Conservation (phyloP, 2,113 vertebrate species). For the Numenius arquata region DNA sequence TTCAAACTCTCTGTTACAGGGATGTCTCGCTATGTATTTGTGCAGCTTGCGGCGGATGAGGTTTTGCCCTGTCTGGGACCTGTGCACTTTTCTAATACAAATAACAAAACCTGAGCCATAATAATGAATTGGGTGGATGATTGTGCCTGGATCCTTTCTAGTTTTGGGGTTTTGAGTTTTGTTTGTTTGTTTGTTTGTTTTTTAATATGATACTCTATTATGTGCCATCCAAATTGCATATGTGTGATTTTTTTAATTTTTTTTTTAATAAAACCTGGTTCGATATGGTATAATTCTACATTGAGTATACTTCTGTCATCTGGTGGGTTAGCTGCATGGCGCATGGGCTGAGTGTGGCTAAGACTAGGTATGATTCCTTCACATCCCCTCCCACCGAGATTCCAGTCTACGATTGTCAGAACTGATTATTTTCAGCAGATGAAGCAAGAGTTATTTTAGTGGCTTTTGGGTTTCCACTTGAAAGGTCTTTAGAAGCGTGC, state of each 20-base stretch:
- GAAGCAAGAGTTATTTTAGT: slow-evolving; percentile 49
- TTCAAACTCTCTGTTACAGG: not conserved
- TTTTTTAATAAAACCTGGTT: not conserved
- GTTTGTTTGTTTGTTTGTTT: not conserved
- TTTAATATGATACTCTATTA: not conserved
- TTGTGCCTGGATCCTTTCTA: not conserved
- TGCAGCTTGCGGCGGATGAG: not conserved
- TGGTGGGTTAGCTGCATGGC: not conserved
- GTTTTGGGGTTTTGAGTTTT: not conserved
- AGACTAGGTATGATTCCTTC: slow-evolving; percentile 24
- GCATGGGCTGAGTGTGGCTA: not conserved
- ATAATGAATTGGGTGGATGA: not conserved
- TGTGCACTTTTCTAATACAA: not conserved
- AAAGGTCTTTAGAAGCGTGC: slow-evolving; percentile 11
- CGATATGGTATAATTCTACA: not conserved
- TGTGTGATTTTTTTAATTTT: not conserved
- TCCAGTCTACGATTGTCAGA: slow-evolving; percentile 31
- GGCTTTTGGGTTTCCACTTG: slow-evolving; percentile 43
- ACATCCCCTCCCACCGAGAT: not conserved
- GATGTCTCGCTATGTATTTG: not conserved
- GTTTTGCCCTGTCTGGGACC: not conserved
- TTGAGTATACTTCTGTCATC: not conserved
- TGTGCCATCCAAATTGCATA: not conserved
- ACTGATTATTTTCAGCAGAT: slow-evolving; percentile 47
- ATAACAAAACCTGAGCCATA: not conserved